Evolutionary conservation across 2,888 invertebrate genomes (phyloP).

Genomic region (Conchocele bisecta): DNA sequence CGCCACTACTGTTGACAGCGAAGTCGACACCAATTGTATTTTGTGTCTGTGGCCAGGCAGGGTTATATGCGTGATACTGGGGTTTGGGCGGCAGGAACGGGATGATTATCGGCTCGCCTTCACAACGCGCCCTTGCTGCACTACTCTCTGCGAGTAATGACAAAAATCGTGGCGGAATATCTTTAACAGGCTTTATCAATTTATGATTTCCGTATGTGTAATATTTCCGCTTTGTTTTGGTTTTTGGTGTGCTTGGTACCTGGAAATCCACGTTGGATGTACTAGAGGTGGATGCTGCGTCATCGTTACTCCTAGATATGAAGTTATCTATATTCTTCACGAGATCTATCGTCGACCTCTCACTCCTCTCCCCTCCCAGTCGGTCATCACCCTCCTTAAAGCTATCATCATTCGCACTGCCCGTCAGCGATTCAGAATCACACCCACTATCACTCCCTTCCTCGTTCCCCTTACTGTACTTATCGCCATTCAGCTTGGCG

Average conservation of each 20-base stretch:
- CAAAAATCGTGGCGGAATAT: conserved; percentile 79
- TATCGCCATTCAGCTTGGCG: background rate
- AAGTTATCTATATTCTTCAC: conserved; percentile 54
- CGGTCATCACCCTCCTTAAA: conserved; percentile 42
- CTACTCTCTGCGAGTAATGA: conserved; percentile 71
- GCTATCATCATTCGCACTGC: conserved; percentile 52
- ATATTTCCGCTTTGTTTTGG: conserved; percentile 71
- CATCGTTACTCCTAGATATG: conserved; percentile 43
- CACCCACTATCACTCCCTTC: conserved; percentile 67
- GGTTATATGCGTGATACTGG: conserved; percentile 20
- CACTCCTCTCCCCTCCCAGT: conserved; percentile 20
- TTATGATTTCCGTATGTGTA: conserved; percentile 78
- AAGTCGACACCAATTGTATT: too few species aligned
- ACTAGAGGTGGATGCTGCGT: conserved; percentile 11
- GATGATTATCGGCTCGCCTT: conserved; percentile 77
- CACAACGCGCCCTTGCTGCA: conserved; percentile 73
- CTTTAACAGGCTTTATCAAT: conserved; percentile 78
- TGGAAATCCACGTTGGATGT: conserved; percentile 26
- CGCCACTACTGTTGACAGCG: background rate
- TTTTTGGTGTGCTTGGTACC: conserved; percentile 45
- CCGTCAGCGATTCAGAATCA: conserved; percentile 55
- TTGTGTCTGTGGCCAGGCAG: too few species aligned
- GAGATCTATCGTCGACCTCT: conserved; percentile 9
- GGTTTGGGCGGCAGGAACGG: conserved; percentile 57
- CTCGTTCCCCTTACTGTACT: conserved; percentile 2